Percentiles rank a stretch among this genome's conserved stretches.
Evolutionary conservation across 2,888 invertebrate species (phyloP).

Genomic region (Calephelis perditalis): DNA sequence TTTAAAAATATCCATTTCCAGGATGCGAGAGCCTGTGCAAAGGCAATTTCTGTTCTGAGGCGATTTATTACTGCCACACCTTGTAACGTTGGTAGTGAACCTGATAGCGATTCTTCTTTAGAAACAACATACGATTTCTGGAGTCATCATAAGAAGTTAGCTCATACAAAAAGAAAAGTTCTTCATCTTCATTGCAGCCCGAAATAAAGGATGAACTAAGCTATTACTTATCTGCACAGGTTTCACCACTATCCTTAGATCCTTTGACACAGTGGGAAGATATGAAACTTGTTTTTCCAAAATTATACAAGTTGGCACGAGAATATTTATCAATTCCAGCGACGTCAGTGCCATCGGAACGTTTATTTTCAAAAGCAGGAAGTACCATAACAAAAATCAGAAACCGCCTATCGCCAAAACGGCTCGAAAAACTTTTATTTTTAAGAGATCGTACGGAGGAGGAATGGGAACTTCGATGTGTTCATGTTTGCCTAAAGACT

Average conservation of each 20-base stretch:
- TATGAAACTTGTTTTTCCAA: not conserved
- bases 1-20: conserved; percentile 13
- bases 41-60: conserved; percentile 12
- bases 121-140: too few relatives aligned
- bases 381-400: too few relatives aligned
- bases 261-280: not conserved
- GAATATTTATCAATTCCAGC: not conserved
- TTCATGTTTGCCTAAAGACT: too few relatives aligned
- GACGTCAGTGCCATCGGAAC: not conserved
- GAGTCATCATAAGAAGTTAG: conserved; percentile 15
- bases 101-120: conserved; percentile 15
- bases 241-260: not conserved
- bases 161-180: not conserved
- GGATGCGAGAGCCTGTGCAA: conserved; percentile 6
- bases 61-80: conserved; percentile 3
- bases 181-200: conserved; percentile 4
- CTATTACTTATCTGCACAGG: too few relatives aligned
- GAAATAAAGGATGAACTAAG: conserved; percentile 2
- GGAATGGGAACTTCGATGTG: too few relatives aligned
- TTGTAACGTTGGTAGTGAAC: not conserved
- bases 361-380: not conserved
- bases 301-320: not conserved
- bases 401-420: too few relatives aligned
- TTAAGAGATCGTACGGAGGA: too few relatives aligned
- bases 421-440: too few relatives aligned